Base-by-base conservation (phyloP, 2,888 invertebrate species). In the Harpalus rufipes region DNA sequence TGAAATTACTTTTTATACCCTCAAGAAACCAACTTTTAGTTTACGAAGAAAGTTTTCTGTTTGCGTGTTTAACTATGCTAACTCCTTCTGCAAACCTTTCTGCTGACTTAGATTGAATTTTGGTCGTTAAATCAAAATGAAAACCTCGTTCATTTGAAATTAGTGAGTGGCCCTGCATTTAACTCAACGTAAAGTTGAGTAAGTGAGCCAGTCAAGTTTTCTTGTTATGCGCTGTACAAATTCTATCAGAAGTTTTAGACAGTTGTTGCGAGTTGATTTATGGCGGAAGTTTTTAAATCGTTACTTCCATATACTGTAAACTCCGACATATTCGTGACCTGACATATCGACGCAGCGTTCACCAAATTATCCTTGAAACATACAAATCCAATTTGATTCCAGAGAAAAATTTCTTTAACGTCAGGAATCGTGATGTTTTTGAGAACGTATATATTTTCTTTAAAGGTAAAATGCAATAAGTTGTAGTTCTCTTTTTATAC, bases 211-310 rank as follows among this genome's bases (percentile, higher is more conserved):
- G 44, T 65, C 6, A 65, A 81, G 81, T 81, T 81, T 81, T 81
- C 81, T 81, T 81, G 81, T 81, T 81, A 81, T 65, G 41, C 18
- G 51, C 25, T 65, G 44, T 81, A 61, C 58, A 81, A 81, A 65
- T 81, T 81, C 81, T 81, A 44, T 81, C 65, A 81, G 51, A 81
- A 81, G 81, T 81, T 81, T 81, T 59, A 44, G 65, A 81, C 81
- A 81, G 63, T 81, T 81, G 81, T 63, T 63, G 61, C 63, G n/a
- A 44, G 51, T 63, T 81, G 81, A 81, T 81, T 81, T 81, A 81
- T 81, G 81, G 14, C 18, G 44, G 41, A 81, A 81, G 63, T 81
- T 81, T 81, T 78, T 51, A 81, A 63, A 81, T 63, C 81, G 63
- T 44, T 61, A 41, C 41, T 80, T 59, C 63, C 81, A 65, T 61